Evolutionary conservation across 2,113 vertebrate genomes (phyloP).

Genomic region (Scalopus aquaticus): DNA sequence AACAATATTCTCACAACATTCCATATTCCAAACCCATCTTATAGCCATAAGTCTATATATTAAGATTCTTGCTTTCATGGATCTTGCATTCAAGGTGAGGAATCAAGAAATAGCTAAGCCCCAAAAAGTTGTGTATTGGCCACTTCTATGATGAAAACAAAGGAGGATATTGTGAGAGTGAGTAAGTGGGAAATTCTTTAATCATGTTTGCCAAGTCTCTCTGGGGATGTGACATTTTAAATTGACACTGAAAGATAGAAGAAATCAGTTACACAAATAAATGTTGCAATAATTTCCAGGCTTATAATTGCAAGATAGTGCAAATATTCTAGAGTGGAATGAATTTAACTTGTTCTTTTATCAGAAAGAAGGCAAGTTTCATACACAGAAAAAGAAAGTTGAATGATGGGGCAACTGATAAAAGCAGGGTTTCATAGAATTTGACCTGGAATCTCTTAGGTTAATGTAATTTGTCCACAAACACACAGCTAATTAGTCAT

Average conservation of each 20-base stretch:
- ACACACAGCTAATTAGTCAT: not conserved
- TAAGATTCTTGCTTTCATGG: not conserved
- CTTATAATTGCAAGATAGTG: not conserved
- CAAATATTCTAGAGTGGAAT: not conserved
- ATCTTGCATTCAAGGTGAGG: not conserved
- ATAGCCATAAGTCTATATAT: too few species aligned
- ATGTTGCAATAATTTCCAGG: not conserved
- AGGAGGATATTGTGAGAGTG: not conserved
- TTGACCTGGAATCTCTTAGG: not conserved
- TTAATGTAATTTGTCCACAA: slow-evolving; percentile 3
- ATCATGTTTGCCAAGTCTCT: not conserved
- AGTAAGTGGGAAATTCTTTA: not conserved
- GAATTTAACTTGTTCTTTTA: not conserved
- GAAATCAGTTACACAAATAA: not conserved
- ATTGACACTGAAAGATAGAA: not conserved
- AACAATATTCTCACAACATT: too few species aligned
- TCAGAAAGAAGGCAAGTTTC: not conserved
- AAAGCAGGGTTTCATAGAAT: not conserved
- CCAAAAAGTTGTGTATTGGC: not conserved
- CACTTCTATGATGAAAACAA: not conserved
- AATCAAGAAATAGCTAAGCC: not conserved
- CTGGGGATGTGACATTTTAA: not conserved
- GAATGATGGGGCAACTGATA: not conserved
- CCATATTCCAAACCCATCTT: too few species aligned
- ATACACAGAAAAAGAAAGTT: not conserved